Conservation (phyloP, 2,113 vertebrate genomes). For the Nycticorax nycticorax region DNA sequence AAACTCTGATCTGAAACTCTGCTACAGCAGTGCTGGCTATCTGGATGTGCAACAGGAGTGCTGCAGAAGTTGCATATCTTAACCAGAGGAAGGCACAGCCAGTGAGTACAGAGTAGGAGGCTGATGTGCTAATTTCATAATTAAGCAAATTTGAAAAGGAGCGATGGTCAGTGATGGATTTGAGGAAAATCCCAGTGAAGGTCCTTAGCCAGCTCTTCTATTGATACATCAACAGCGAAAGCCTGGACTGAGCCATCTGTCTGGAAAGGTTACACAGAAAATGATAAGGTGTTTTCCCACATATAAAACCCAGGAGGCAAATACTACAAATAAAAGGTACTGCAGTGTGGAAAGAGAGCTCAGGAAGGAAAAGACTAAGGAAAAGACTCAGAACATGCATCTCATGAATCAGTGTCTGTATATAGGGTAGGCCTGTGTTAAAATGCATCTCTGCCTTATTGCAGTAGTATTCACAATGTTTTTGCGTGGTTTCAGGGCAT, state of each 20-base stretch:
- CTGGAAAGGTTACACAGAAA: not conserved
- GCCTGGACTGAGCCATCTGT: not conserved
- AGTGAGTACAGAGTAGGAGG: not conserved
- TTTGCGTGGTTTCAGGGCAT: not conserved
- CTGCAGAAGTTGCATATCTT: not conserved
- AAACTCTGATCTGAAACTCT: not conserved
- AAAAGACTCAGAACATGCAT: not conserved
- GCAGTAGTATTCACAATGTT: not conserved
- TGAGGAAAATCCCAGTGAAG: not conserved
- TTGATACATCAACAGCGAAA: not conserved
- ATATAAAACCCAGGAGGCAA: not conserved
- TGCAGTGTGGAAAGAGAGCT: not conserved
- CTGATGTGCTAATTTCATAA: not conserved
- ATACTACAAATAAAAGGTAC: not conserved
- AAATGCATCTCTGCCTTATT: not conserved
- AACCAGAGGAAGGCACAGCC: not conserved
- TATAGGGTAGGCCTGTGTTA: not conserved
- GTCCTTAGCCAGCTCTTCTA: not conserved
- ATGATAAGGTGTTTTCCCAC: not conserved
- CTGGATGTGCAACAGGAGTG: rapidly evolving
- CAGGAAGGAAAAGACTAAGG: not conserved
- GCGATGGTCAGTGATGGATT: rapidly evolving
- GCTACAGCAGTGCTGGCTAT: rapidly evolving
- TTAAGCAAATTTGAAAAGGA: not conserved
- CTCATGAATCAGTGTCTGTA: not conserved